phyloP scores from a whole-genome alignment of 2,113 vertebrate species.

The Protomyctophum bolini region DNA sequence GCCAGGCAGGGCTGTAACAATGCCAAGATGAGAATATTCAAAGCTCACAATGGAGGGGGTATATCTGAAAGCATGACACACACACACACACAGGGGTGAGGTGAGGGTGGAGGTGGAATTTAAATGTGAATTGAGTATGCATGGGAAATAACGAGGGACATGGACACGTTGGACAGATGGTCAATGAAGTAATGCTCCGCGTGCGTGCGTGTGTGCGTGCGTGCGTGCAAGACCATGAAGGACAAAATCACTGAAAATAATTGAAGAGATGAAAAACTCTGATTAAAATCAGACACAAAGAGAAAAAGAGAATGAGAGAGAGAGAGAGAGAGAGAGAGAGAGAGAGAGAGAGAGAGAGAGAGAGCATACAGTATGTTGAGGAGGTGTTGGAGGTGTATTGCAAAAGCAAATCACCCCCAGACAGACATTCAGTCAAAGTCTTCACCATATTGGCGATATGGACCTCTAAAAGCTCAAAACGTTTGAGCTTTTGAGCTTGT shows the following conservation, averaged over 20 bases:
- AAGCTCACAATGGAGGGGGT: background rate
- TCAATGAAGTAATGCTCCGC: background rate
- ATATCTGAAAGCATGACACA: constrained; percentile 12
- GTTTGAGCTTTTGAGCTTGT: too few relatives aligned
- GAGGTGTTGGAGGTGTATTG: too few relatives aligned
- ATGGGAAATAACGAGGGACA: background rate
- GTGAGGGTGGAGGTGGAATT: too few relatives aligned
- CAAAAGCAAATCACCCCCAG: too few relatives aligned
- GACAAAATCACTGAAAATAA: background rate
- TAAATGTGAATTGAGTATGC: constrained; percentile 1
- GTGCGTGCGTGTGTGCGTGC: background rate
- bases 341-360: background rate
- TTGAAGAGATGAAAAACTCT: background rate
- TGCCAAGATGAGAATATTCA: background rate
- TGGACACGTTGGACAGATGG: too few relatives aligned
- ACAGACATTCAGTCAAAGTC: too few relatives aligned
- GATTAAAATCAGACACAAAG: background rate
- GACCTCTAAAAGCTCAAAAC: too few relatives aligned
- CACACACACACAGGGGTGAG: background rate
- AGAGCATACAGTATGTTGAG: background rate
- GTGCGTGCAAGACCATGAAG: background rate
- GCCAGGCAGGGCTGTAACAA: too few relatives aligned
- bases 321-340: background rate
- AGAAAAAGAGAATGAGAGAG: background rate
- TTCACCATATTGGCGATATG: too few relatives aligned